phyloP scores from a whole-genome alignment of 2,888 invertebrate species.

The Octonoba sinensis region DNA sequence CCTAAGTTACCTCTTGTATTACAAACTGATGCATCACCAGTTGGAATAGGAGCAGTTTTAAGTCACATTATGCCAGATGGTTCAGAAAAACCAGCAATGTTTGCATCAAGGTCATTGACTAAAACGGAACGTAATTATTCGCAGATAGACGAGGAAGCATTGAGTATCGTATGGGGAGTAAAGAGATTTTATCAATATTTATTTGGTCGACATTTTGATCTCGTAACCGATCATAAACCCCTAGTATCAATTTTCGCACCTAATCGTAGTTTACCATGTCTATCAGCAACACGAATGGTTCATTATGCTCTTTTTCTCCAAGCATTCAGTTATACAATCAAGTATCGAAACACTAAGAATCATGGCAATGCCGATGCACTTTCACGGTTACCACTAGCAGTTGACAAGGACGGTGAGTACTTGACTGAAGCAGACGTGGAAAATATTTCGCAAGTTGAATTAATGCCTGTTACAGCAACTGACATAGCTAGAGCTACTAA shows the following conservation, averaged over 20 bases:
- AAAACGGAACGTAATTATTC: conserved; percentile 69
- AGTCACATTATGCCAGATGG: conserved; percentile 69
- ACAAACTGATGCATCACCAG: conserved; percentile 41
- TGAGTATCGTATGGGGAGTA: conserved; percentile 68
- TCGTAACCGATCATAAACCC: conserved; percentile 70
- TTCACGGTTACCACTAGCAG: conserved; percentile 43
- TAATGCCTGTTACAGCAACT: conserved; percentile 46
- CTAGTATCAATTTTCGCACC: conserved; percentile 69
- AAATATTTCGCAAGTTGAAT: conserved; percentile 45
- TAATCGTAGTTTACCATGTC: conserved; percentile 68
- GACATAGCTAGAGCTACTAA: conserved; percentile 45
- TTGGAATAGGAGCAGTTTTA: conserved; percentile 70
- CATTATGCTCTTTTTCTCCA: conserved; percentile 68
- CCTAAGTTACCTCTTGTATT: conserved; percentile 65
- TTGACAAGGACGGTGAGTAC: conserved; percentile 43
- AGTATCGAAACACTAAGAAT: conserved; percentile 39
- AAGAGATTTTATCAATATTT: conserved; percentile 68
- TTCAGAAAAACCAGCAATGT: conserved; percentile 71
- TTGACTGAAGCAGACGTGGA: conserved; percentile 42
- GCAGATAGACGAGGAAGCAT: conserved; percentile 70
- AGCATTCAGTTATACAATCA: conserved; percentile 48
- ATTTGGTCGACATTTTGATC: conserved; percentile 67
- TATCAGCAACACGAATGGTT: conserved; percentile 68
- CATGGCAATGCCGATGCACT: conserved; percentile 49
- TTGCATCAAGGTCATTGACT: conserved; percentile 70